Percentiles rank a stretch among this genome's conserved stretches.
These are phyloP conservation scores for Anguilla rostrata DNA, from an alignment of 2,113 vertebrate species.

Conservation along the genomic window DNA sequence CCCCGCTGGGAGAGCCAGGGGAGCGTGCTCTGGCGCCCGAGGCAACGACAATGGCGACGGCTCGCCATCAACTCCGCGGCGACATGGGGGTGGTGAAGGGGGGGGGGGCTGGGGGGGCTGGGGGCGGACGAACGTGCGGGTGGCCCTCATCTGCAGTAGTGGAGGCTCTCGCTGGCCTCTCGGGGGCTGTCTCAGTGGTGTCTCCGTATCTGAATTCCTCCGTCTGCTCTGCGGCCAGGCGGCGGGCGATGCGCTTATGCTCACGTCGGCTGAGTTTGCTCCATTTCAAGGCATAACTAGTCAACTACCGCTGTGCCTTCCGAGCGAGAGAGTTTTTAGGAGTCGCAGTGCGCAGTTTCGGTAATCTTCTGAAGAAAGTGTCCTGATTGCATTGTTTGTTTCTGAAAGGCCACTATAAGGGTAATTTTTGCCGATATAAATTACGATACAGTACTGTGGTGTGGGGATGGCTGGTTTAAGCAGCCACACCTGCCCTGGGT, in stretches of 20 bases:
- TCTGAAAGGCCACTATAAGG: slow-evolving; percentile 15
- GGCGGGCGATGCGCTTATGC: too few species aligned
- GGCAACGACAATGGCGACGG: slow-evolving; percentile 45
- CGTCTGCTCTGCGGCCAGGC: background rate
- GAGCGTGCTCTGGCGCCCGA: slow-evolving; percentile 63
- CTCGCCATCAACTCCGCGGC: slow-evolving; percentile 9
- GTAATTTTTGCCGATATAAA: slow-evolving; percentile 56
- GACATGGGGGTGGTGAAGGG: slow-evolving; percentile 45
- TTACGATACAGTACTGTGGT: background rate
- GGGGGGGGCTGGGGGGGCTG: too few species aligned
- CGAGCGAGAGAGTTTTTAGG: background rate
- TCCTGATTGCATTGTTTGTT: background rate
- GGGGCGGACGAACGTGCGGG: too few species aligned
- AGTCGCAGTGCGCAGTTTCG: background rate
- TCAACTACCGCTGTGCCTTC: background rate
- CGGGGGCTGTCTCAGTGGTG: too few species aligned
- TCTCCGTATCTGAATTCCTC: background rate
- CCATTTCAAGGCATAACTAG: background rate
- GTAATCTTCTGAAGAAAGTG: background rate
- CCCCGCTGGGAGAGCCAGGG: slow-evolving; percentile 60
- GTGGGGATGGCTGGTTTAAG: too few species aligned
- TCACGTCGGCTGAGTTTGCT: too few species aligned
- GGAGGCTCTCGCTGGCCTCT: background rate
- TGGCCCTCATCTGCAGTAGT: background rate
- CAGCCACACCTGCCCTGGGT: too few species aligned